Evolutionary conservation across 2,888 invertebrate species (phyloP).

Genomic region (Aleiodes alternator): DNA sequence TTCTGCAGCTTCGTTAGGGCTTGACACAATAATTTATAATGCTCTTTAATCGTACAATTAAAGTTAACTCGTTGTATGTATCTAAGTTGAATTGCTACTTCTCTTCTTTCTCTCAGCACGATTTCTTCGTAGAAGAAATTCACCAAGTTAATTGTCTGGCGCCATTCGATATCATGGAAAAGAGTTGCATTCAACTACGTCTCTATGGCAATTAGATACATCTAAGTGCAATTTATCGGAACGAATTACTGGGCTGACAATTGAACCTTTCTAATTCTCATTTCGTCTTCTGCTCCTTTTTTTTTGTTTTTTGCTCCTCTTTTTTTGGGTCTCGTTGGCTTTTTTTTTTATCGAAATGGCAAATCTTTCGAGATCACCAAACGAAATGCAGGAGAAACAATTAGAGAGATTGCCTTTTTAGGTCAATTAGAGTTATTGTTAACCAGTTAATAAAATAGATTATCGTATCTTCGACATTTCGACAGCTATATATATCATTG

Average conservation of each 20-base stretch:
- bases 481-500: conserved; percentile 14
- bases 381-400: background rate
- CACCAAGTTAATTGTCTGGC: conserved; percentile 70
- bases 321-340: too few species aligned
- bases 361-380: conserved; percentile 4
- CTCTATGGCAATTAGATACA: conserved; percentile 51
- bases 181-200: conserved; percentile 31
- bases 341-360: conserved; percentile 10
- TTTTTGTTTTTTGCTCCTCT: too few species aligned
- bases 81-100: conserved; percentile 44
- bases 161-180: conserved; percentile 58
- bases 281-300: too few species aligned
- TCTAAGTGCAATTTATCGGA: conserved; percentile 46
- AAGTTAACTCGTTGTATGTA: conserved; percentile 63
- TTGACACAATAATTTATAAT: conserved; percentile 65
- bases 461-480: background rate
- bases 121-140: conserved; percentile 64
- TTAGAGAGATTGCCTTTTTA: background rate
- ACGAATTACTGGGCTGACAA: conserved; percentile 43
- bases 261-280: conserved; percentile 33
- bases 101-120: conserved; percentile 41
- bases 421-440: conserved; percentile 34
- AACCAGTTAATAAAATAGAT: conserved; percentile 6
- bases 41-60: conserved; percentile 66
- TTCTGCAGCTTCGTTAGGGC: conserved; percentile 3